Evolutionary conservation across 2,888 invertebrate genomes (phyloP), one percentile per base, ranked within the genome.

Genomic region (Cerceris ruficornis): DNA sequence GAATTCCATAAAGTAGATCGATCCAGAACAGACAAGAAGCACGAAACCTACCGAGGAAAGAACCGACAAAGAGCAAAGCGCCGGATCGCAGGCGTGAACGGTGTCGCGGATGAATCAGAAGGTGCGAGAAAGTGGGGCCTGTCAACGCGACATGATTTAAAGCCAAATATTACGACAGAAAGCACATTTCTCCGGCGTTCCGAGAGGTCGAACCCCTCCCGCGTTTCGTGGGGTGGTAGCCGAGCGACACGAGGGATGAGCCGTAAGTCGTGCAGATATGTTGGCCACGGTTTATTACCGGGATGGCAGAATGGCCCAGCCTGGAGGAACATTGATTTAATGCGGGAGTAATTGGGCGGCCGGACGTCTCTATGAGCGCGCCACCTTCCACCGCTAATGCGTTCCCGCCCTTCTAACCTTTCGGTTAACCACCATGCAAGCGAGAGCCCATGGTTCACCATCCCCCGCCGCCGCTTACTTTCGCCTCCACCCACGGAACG

Each of bases 121-220:
- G 85, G 84, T 79, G 85, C 80, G 79, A 68, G 82, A 81, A 80
- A 77, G 69, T 70, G 81, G 84, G 83, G 80, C 83, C 91, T 89
- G 92, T 91, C 92, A 91, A 84, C 91, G 89, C 83, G 86, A 90
- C 91, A 92, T 92, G 92, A 92, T 92, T 92, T 92, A 92, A 92
- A 92, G 92, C 91, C 91, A 92, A 92, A 92, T 92, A 92, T 92
- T 92, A 91, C 92, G 90, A 91, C 91, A 91, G 90, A 88, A 86
- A 85, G 85, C 87, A 85, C 90, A 92, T 92, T 92, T 92, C 91
- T 85, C 77, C 69, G 81, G 77, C 83, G 84, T 84, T 86, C 85
- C 86, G 85, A 75, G 52, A 46, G 62, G 52, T 43, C 39, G 49
- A 69, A 66, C 70, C 77, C 68, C 46, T 68, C 55, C n/a, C 69